A percentile compares a stretch with the other conserved stretches of the same genome.
Conservation (phyloP, 2,888 invertebrate genomes). For the Diarsia brunnea region DNA sequence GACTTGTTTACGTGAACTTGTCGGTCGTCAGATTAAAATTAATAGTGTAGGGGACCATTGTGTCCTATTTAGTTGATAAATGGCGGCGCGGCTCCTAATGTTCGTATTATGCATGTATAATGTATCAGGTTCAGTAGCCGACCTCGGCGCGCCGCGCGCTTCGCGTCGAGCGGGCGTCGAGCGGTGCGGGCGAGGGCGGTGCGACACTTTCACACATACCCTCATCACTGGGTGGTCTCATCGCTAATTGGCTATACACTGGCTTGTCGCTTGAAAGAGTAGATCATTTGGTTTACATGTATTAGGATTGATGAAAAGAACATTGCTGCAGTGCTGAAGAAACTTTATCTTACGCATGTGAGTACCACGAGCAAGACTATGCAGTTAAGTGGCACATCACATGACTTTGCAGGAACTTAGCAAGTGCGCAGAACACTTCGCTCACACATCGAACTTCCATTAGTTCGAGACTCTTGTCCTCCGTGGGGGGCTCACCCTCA, state of each 20-base stretch:
- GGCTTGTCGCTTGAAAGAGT: background rate
- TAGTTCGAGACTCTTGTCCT: constrained; percentile 38
- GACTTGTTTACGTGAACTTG: constrained; percentile 58
- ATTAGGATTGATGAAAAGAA: background rate
- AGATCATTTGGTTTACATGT: background rate
- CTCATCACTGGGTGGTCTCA: constrained; percentile 8
- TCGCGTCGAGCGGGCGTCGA: background rate
- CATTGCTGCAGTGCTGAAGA: background rate
- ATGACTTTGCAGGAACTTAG: constrained; percentile 29
- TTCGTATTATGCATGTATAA: constrained; percentile 61
- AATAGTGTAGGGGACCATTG: constrained; percentile 65
- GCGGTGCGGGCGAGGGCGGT: background rate
- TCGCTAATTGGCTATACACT: constrained; percentile 28
- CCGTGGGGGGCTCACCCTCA: constrained; percentile 27
- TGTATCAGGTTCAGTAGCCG: constrained; percentile 53
- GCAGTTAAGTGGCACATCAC: constrained; percentile 25
- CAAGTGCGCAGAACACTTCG: constrained; percentile 1
- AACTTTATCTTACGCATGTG: background rate
- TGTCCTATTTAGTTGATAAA: constrained; percentile 68
- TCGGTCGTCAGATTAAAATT: constrained; percentile 62
- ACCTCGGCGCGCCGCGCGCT: constrained; percentile 3
- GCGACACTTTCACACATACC: constrained; percentile 10
- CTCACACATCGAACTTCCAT: constrained; percentile 53
- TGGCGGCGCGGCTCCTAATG: constrained; percentile 54
- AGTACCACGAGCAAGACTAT: constrained; percentile 11